Evolutionary conservation across 2,797 vertebrate genomes (phyloP).

Genomic region (Myoxocephalus aenaeus): DNA sequence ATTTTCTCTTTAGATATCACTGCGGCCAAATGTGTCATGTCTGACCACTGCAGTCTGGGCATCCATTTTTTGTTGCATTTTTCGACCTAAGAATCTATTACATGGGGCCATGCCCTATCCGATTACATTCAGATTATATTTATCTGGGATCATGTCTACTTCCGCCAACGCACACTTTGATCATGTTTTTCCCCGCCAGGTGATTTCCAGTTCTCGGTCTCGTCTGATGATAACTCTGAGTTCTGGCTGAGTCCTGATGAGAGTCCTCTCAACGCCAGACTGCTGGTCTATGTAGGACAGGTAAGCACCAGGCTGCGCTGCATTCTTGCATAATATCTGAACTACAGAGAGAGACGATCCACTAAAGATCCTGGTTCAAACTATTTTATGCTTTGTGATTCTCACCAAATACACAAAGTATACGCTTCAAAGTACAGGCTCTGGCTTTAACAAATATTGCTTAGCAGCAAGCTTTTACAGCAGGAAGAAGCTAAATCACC

Average conservation of each 20-base stretch:
- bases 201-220: slow-evolving; percentile 97
- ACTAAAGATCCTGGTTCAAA: not conserved
- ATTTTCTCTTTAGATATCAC: not conserved
- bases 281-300: slow-evolving; percentile 94
- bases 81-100: slow-evolving; percentile 4
- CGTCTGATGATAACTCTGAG: slow-evolving; percentile 98
- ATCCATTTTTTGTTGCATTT: slow-evolving; percentile 13
- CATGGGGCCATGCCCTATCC: slow-evolving; percentile 9
- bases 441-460: slow-evolving; percentile 45
- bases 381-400: slow-evolving; percentile 15
- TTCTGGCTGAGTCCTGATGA: slow-evolving; percentile 96
- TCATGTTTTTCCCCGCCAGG: slow-evolving; percentile 78
- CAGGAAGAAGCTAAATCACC: slow-evolving; percentile 28
- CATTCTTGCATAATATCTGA: slow-evolving; percentile 16
- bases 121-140: slow-evolving; percentile 6
- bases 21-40: slow-evolving; percentile 2
- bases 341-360: slow-evolving; percentile 2
- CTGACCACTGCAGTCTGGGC: not conserved
- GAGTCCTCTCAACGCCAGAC: slow-evolving; percentile 89
- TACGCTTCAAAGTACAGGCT: not conserved
- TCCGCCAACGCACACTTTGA: slow-evolving; percentile 46
- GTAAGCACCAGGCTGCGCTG: slow-evolving; percentile 75
- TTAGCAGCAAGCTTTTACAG: slow-evolving; percentile 46
- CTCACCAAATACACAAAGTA: slow-evolving; percentile 18
- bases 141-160: slow-evolving; percentile 31